Evolutionary conservation across 53 echinoderm and acorn worm genomes (phyloP), one percentile per base, ranked within the genome.

Genomic region (Echinometra lucunter): DNA sequence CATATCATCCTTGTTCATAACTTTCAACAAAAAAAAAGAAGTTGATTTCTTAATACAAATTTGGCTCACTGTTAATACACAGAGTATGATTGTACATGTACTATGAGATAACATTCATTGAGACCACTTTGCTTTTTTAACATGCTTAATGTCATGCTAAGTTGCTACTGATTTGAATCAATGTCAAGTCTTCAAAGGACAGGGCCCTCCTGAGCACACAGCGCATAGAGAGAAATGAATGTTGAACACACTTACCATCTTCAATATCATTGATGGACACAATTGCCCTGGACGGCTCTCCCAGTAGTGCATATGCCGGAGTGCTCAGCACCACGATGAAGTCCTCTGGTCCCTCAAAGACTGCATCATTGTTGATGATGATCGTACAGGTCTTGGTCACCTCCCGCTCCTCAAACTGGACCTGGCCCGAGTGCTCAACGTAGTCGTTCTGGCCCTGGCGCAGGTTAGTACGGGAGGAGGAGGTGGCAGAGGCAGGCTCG

Each of bases 401-500:
- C 95, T 99, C 99, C 21, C 99, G 94, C 92, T 99, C 99, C 45
- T 99, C 99, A 97, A 99, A 99, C 91, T 99, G 99, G 63, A 97
- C 97, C 96, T 99, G 99, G 58, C 97, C 97, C 11, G 99, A 96
- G 55, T 99, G 98, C 19, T 97, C 99, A 3, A 96, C 96, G 94
- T 98, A 99, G 94, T 99, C 99, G 92, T 96, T 95, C 49, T 96
- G 91, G 57, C 97, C 99, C 9, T 96, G 96, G 60, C 96, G 92
- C 9, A 94, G 83, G 34, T 95, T 96, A 0, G 91, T 63, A 2
- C 88, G 67, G 35, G 96, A 72, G 10, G 95, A 90, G 9, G 98
- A 96, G 13, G 97, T 96, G 35, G 98, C 99, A 25, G 94, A 91
- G 4, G 95, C 96, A 12, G 94, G 94, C 94, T 98, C 96, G 11